Evolutionary conservation across 1,140 invertebrate species (phyloP), one percentile per base, ranked within the genome.

Genomic region (Meloidogyne chitwoodi): DNA sequence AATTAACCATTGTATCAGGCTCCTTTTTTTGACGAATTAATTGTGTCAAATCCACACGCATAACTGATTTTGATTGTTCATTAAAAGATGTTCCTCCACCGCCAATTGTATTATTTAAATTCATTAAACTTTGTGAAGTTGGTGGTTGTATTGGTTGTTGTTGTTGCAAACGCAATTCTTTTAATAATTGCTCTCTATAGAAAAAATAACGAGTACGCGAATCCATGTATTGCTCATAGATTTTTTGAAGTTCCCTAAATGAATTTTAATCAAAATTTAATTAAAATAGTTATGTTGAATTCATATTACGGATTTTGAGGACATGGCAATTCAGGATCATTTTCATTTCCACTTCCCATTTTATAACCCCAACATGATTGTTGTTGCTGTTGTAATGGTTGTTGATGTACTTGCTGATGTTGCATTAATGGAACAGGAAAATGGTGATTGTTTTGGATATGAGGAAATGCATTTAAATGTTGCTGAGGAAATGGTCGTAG

Each of bases 161-260:
- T 56, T 29, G 68, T 44, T 70, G 68, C 19, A 70, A 44, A 19
- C 68, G 68, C 56, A 84, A 68, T 74, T 85, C 84, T 48, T 87
- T 87, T 31, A 62, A 61, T 62, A 87, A 71, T 29, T 83, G 79
- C 38, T 85, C 84, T 29, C 81, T 73, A 68, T 79, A 85, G 69
- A 83, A 85, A 26, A 82, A 81, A 41, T 85, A 85, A 27, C 80
- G 79, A 26, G 77, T 79, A 26, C 84, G 72, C 4, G 84, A 71
- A 5, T 86, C 78, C 14, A 78, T 72, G 38, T 85, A 85, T 69
- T 87, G 82, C 12, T 85, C 74, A 56, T 85, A 85, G 16, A 85
- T 77, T 12, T 74, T 71, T 68, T 75, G 76, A 24, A 85, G 74
- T 56, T 85, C 84, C 12, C 84, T 85, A 85, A 85, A 27, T 64